These are phyloP conservation scores for Microcebus jonahi DNA, from an alignment of 2,113 vertebrate species.

Conservation along the genomic window DNA sequence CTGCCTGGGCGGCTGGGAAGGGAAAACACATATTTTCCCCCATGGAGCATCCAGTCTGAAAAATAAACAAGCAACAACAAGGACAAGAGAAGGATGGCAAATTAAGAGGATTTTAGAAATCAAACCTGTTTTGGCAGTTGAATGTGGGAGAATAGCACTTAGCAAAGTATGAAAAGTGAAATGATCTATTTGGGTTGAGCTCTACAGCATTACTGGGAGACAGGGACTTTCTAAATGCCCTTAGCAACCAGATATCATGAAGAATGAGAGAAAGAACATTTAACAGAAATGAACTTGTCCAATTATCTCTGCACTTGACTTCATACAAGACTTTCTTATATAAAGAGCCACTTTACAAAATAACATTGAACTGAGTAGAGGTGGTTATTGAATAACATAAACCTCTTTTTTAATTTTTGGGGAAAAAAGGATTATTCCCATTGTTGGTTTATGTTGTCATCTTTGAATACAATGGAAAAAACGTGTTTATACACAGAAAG, in stretches of 20 bases:
- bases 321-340: background rate
- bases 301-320: background rate
- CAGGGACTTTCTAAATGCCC: background rate
- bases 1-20: background rate
- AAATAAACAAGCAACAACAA: background rate
- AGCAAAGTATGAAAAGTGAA: background rate
- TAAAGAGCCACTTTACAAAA: background rate
- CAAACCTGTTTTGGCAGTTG: background rate
- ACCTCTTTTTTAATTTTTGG: background rate
- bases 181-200: background rate
- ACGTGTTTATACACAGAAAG: background rate
- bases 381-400: background rate
- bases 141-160: background rate
- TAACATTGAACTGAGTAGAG: background rate
- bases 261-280: background rate
- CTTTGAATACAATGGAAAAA: constrained; percentile 27
- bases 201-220: background rate
- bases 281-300: background rate
- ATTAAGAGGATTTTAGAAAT: background rate
- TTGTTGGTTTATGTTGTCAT: constrained; percentile 15
- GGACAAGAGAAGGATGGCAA: background rate
- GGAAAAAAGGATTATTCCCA: background rate
- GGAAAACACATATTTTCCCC: background rate
- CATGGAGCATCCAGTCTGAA: background rate
- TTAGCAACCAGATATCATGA: background rate